A percentile compares a stretch with the other conserved stretches of the same genome.
Evolutionary conservation across 2,797 vertebrate genomes (phyloP).

Genomic region (Melanotaenia pygmaea): DNA sequence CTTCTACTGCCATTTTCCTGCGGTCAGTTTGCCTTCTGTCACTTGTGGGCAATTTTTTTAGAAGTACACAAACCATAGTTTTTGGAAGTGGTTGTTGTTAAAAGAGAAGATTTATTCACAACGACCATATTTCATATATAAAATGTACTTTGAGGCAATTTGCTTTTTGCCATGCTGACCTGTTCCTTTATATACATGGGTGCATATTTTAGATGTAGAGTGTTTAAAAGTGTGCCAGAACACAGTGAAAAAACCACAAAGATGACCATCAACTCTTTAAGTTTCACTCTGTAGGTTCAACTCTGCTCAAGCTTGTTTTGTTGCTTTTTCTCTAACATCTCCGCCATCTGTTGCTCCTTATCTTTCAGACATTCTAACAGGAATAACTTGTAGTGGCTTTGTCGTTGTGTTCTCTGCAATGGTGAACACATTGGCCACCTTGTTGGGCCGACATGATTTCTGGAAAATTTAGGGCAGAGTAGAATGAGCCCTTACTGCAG

Average conservation of each 20-base stretch:
- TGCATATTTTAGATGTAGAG: background rate
- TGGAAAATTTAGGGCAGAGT: slow-evolving; percentile 18
- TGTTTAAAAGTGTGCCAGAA: slow-evolving; percentile 3
- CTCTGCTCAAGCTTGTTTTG: slow-evolving; percentile 21
- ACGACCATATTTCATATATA: slow-evolving; percentile 10
- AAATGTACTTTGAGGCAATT: background rate
- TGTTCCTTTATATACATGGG: slow-evolving; percentile 1
- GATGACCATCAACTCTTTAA: background rate
- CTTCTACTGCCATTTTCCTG: slow-evolving; percentile 14
- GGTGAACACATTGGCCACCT: background rate
- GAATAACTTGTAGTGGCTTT: slow-evolving; percentile 29
- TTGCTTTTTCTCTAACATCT: slow-evolving; percentile 43
- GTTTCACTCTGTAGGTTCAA: slow-evolving; percentile 10
- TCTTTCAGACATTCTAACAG: slow-evolving; percentile 21
- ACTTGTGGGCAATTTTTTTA: slow-evolving; percentile 9
- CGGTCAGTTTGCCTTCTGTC: slow-evolving; percentile 15
- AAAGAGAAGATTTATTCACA: background rate
- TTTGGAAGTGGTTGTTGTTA: slow-evolving; percentile 1
- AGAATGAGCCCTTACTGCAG: background rate
- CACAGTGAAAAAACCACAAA: background rate
- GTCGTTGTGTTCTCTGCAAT: slow-evolving; percentile 24
- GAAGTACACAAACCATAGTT: slow-evolving; percentile 15
- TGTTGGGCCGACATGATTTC: slow-evolving; percentile 22
- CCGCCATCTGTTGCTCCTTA: slow-evolving; percentile 18
- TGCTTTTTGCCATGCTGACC: background rate